Evolutionary conservation across 2,113 vertebrate genomes (phyloP).

Genomic region (Dolichotis patagonum): DNA sequence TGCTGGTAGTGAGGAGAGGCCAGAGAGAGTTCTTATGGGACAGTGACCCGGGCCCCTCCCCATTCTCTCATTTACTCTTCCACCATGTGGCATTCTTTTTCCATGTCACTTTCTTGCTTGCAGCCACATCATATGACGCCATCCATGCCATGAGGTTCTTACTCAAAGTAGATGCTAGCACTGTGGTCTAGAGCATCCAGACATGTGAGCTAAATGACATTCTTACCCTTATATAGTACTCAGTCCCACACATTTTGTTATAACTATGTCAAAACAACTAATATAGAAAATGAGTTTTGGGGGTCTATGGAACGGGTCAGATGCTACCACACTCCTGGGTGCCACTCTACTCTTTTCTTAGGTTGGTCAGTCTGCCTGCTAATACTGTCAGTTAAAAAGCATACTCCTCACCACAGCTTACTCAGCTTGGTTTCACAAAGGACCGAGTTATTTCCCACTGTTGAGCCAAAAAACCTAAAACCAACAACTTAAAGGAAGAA

Average conservation of each 20-base stretch:
- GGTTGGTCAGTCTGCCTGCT: not conserved
- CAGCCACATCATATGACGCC: not conserved
- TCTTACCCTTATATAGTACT: not conserved
- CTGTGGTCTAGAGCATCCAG: not conserved
- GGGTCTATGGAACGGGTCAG: not conserved
- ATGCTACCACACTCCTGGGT: no score
- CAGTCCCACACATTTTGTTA: not conserved
- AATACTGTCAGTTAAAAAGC: not conserved
- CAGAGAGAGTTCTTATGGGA: not conserved
- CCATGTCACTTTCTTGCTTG: not conserved
- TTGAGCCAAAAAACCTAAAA: not conserved
- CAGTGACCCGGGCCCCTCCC: not conserved
- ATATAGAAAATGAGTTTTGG: no score
- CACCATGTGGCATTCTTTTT: not conserved
- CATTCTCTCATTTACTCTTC: not conserved
- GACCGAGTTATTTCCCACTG: not conserved
- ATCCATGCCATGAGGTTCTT: not conserved
- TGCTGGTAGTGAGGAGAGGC: not conserved
- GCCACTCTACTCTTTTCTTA: not conserved
- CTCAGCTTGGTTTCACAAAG: not conserved
- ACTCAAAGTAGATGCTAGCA: not conserved
- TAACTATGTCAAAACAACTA: not conserved
- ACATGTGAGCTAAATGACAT: not conserved
- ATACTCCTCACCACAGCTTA: rapidly evolving
- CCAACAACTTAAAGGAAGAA: not conserved